A percentile compares a stretch with the other conserved stretches of the same genome.
Evolutionary conservation across 2,888 invertebrate species (phyloP).

Genomic region (Ptilodon capucinus): DNA sequence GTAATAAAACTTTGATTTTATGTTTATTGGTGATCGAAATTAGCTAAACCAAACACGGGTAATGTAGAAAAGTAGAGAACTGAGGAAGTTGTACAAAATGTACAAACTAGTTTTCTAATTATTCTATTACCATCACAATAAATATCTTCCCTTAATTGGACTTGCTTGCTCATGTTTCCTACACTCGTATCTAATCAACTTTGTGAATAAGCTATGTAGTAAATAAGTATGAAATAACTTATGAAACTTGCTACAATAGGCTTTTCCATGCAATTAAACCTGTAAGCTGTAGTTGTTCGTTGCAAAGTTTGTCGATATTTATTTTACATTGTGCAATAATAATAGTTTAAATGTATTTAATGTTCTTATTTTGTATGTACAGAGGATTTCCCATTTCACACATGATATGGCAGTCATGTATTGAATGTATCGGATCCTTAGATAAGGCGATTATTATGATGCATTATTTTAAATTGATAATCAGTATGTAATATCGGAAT

Average conservation of each 20-base stretch:
- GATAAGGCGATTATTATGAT: background rate
- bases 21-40: background rate
- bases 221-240: background rate
- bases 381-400: background rate
- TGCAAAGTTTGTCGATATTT: slow-evolving; percentile 19
- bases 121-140: too few relatives aligned
- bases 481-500: background rate
- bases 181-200: background rate
- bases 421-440: background rate
- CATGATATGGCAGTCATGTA: background rate
- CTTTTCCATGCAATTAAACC: slow-evolving; percentile 9
- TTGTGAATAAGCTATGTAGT: background rate
- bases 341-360: too few relatives aligned
- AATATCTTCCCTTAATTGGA: too few relatives aligned
- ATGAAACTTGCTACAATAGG: background rate
- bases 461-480: background rate
- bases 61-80: background rate
- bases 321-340: slow-evolving; percentile 11
- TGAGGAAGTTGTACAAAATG: too few relatives aligned
- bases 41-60: background rate
- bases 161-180: too few relatives aligned
- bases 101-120: too few relatives aligned
- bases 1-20: background rate
- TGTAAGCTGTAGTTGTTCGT: slow-evolving; percentile 16
- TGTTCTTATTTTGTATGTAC: background rate